Evolutionary conservation across 2,888 invertebrate species (phyloP).

Genomic region (Muschampia plurimacula): DNA sequence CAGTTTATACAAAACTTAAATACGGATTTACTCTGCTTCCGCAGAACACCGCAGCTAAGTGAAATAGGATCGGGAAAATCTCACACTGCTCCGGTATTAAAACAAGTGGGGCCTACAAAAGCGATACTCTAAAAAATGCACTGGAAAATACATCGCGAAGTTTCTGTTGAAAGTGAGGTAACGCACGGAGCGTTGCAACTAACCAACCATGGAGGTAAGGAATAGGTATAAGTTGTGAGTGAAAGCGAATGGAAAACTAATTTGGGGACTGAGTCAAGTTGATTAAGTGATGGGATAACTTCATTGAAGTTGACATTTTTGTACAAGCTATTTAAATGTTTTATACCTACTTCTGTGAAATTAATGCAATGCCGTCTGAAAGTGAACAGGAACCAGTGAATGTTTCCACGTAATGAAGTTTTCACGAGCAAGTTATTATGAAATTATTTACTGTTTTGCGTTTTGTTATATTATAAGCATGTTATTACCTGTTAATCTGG

Average conservation of each 20-base stretch:
- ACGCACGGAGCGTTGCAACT: constrained; percentile 82
- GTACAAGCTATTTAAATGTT: no score
- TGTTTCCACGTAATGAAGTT: no score
- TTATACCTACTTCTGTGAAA: no score
- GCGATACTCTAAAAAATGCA: constrained; percentile 84
- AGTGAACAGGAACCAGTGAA: no score
- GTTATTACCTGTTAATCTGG: no score
- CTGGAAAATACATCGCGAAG: constrained; percentile 82
- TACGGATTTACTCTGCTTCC: constrained; percentile 31
- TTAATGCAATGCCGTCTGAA: no score
- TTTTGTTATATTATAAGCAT: no score
- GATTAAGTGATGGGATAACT: no score
- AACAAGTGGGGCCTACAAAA: constrained; percentile 79
- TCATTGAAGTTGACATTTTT: no score
- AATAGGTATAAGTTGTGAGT: constrained; percentile 53
- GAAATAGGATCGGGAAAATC: constrained; percentile 61
- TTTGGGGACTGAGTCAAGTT: background rate
- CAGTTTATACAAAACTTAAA: constrained; percentile 26
- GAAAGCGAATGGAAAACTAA: constrained; percentile 46
- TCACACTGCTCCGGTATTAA: constrained; percentile 74
- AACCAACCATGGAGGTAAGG: constrained; percentile 75
- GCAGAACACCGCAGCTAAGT: constrained; percentile 36
- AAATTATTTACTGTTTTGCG: no score
- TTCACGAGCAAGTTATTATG: no score
- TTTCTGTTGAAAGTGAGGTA: constrained; percentile 82